These are phyloP conservation scores for Gnathonemus echidnorhynchus DNA, from an alignment of 2,113 vertebrate species.

Conservation along the genomic window DNA sequence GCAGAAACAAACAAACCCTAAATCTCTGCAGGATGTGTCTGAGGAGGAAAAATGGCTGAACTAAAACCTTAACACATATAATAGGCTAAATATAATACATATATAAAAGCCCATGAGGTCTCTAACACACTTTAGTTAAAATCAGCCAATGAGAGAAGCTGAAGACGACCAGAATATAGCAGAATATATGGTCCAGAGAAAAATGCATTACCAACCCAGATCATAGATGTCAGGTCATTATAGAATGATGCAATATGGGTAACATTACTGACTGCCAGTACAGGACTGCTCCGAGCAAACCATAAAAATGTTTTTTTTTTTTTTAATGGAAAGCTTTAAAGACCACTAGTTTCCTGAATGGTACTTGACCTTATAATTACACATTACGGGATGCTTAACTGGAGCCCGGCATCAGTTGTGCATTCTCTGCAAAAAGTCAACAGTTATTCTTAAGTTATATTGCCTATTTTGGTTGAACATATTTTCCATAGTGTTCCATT, in stretches of 20 bases:
- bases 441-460: neutral
- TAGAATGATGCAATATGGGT: neutral
- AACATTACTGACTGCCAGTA: neutral
- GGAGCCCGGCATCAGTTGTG: neutral
- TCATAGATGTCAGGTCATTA: neutral
- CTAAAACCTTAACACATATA: neutral
- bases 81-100: neutral
- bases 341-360: neutral
- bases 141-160: neutral
- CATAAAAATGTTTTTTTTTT: neutral
- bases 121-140: neutral
- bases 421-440: conserved; percentile 6
- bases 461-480: neutral
- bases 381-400: conserved; percentile 6
- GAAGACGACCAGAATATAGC: neutral
- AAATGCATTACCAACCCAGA: neutral
- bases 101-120: neutral
- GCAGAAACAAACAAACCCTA: neutral
- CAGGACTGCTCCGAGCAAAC: no score
- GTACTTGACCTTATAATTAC: conserved; percentile 1
- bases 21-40: neutral
- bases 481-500: neutral
- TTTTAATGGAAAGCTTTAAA: conserved; percentile 6
- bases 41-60: neutral
- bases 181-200: neutral